Percentiles rank a stretch among this genome's conserved stretches.
These are phyloP conservation scores for Eretmochelys imbricata DNA, from an alignment of 2,113 vertebrate species.

Conservation along the genomic window DNA sequence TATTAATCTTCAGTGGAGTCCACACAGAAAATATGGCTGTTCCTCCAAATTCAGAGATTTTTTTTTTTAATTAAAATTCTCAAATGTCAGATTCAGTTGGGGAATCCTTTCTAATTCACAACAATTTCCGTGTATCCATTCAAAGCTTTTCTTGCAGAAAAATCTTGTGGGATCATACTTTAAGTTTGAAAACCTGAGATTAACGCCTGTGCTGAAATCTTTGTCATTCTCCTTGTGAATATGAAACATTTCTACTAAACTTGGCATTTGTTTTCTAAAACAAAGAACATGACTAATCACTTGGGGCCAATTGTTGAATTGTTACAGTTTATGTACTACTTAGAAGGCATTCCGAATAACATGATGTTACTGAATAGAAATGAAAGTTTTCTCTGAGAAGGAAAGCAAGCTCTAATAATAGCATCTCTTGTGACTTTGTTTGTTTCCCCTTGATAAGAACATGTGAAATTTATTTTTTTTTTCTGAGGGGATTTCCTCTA, in stretches of 20 bases:
- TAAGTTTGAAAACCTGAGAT: not conserved
- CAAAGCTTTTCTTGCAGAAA: not conserved
- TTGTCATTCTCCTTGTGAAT: not conserved
- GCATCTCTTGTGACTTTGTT: not conserved
- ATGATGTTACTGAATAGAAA: not conserved
- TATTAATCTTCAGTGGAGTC: not conserved
- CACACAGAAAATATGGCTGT: accelerated
- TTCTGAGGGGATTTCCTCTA: not conserved
- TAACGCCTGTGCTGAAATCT: not conserved
- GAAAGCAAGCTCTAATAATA: not conserved
- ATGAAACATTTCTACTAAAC: not conserved
- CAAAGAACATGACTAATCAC: not conserved
- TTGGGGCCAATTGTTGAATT: not conserved
- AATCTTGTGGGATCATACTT: not conserved
- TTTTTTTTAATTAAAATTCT: not conserved
- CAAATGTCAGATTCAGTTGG: not conserved
- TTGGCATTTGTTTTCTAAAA: not conserved
- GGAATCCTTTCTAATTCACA: not conserved
- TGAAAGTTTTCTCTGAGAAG: not conserved
- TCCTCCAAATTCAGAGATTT: not conserved
- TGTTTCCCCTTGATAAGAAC: not conserved
- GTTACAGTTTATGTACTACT: not conserved
- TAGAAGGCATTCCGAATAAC: not conserved
- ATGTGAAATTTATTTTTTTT: not conserved
- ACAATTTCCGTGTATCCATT: not conserved